Conservation (phyloP, 2,113 vertebrate species). For the Erythrocercus mccallii region DNA sequence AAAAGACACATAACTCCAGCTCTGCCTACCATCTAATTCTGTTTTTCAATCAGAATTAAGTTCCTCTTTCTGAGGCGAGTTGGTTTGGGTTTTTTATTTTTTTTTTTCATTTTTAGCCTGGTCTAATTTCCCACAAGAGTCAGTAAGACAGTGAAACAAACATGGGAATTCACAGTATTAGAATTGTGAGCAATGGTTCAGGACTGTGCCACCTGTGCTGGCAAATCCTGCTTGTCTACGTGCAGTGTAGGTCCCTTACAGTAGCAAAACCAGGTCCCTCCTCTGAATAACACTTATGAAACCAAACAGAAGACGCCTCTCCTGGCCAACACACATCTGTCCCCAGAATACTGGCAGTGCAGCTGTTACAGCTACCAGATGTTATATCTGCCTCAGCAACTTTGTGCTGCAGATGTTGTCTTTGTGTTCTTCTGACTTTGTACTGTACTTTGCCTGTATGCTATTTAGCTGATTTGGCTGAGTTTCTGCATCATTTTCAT, state of each 20-base stretch:
- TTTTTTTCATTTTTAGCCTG: neutral
- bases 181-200: neutral
- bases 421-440: neutral
- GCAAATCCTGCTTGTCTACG: neutral
- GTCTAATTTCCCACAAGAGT: neutral
- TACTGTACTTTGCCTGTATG: neutral
- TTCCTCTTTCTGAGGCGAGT: neutral
- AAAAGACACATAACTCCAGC: neutral
- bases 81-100: too few relatives aligned
- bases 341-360: neutral
- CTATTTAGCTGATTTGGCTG: neutral
- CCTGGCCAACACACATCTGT: fast-evolving
- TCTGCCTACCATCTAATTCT: neutral
- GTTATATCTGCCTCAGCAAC: neutral
- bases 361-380: neutral
- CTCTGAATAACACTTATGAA: neutral
- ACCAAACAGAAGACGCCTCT: neutral
- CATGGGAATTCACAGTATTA: neutral
- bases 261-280: neutral
- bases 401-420: neutral
- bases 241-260: neutral
- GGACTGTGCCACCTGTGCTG: neutral
- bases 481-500: neutral
- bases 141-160: neutral
- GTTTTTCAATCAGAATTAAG: neutral